Evolutionary conservation across 1,140 invertebrate species (phyloP), one percentile per base, ranked within the genome.

Genomic region (Drosophila elegans): DNA sequence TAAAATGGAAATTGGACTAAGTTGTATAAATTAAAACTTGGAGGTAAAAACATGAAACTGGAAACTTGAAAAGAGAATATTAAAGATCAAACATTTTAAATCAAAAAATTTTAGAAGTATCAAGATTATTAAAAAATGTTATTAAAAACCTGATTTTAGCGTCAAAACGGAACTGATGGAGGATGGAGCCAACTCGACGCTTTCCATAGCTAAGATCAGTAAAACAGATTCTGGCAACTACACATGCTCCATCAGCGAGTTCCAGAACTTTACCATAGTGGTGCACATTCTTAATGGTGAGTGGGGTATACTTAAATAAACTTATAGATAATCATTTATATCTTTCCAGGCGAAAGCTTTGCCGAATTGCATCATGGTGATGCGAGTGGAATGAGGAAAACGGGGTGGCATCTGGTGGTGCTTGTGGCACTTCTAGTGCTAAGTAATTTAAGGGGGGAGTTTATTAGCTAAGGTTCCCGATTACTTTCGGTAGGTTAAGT

Each of bases 161-260:
- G 95, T 96, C 55, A 96, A 95, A 93, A 96, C 95, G 56, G 95
- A 96, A 91, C 94, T 96, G 91, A 95, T 95, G 92, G 94, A 95
- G 45, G 95, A 95, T 59, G 95, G 95, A 21, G 96, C 96, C 39
- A 95, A 96, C 84, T 96, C 96, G 55, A 95, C 95, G 36, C 93
- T 97, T 38, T 94, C 95, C 13, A 95, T 97, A 80, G 95, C 95
- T 44, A 94, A 95, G 76, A 96, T 96, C 45, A 95, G 95, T 80
- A 95, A 95, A 84, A 93, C 93, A 55, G 96, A 97, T 92, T 95
- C 95, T 25, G 96, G 96, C 10, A 97, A 97, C 91, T 97, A 97
- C 93, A 96, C 96, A 6, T 96, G 96, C 85, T 94, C 95, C 25
- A 95, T 96, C 60, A 93, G 93, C 44, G 93, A 93, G 44, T 95